Evolutionary conservation across 2,113 vertebrate genomes (phyloP).

Genomic region (Pedetes capensis): DNA sequence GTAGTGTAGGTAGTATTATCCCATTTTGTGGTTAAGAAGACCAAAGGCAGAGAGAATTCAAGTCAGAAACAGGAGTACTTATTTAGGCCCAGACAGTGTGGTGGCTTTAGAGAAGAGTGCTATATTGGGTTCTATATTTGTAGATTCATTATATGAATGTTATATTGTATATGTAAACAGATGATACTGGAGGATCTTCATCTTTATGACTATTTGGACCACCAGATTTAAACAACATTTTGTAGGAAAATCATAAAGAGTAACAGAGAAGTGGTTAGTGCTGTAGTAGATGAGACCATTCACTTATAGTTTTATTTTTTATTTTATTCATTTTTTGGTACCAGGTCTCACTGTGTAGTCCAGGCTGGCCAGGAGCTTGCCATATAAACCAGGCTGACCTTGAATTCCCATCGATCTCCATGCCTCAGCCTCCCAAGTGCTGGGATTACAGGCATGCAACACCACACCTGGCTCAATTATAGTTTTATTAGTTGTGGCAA

Average conservation of each 20-base stretch:
- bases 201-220: not conserved
- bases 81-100: not conserved
- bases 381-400: no score
- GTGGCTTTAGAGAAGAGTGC: not conserved
- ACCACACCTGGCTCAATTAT: no score
- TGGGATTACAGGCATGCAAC: no score
- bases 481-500: constrained; percentile 27
- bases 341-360: no score
- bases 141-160: not conserved
- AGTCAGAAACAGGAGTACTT: not conserved
- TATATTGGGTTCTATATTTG: not conserved
- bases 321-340: no score
- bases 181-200: not conserved
- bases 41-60: not conserved
- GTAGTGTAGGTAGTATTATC: not conserved
- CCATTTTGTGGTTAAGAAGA: not conserved
- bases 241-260: not conserved
- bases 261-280: not conserved
- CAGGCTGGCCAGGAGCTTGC: no score
- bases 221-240: not conserved
- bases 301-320: constrained; percentile 25
- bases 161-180: not conserved
- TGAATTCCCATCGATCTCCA: no score
- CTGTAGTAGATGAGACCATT: constrained; percentile 1
- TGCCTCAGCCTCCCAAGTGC: no score